Evolutionary conservation across 2,113 vertebrate genomes (phyloP), one percentile per base, ranked within the genome.

Genomic region (Litocranius walleri): DNA sequence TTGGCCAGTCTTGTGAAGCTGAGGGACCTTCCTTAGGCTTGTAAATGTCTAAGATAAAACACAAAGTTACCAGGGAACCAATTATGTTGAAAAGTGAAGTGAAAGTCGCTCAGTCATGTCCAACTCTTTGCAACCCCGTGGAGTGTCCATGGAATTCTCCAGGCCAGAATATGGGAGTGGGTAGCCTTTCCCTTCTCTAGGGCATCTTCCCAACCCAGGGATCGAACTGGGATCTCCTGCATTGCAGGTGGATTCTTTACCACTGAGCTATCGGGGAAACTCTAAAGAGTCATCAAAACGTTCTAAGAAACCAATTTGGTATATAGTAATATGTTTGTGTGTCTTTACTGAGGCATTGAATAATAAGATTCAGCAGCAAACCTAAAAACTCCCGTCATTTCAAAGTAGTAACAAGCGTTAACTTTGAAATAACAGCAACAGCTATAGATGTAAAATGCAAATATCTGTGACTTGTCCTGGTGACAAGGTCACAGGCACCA

Each of bases 1-100:
- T 88, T 90, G 3, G 3, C 54, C 80, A 7, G 6, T 40, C 59
- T n/a, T 57, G 12, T n/a, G 29, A 90, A 27, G 6, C 83, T 81
- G 33, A 85, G 48, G 27, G 77, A 71, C 33, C 33, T 1, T 48
- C 67, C 56, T 95, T 36, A n/a, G 56, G 59, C 29, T 52, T 94
- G 59, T 45, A 89, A 94, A 86, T 57, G 52, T 25, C 52, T 62
- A 29, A 88, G 84, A 54, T 54, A 95, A 97, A 94, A 87, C 50
- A 92, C 59, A 30, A 52, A 25, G 4, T 30, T 43, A 67, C 25
- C 62, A 90, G 94, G 40, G 57, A 88, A 90, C 3, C 16, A 64
- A 83, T 62, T 71, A 52, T 9, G 30, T 10, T 77, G 59, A 95
- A 94, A 71, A 71, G 67, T 71, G n/a, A 71, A 71, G 67, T 71